Conservation (phyloP, 1,140 invertebrate genomes). For the Drosophila ficusphila region DNA sequence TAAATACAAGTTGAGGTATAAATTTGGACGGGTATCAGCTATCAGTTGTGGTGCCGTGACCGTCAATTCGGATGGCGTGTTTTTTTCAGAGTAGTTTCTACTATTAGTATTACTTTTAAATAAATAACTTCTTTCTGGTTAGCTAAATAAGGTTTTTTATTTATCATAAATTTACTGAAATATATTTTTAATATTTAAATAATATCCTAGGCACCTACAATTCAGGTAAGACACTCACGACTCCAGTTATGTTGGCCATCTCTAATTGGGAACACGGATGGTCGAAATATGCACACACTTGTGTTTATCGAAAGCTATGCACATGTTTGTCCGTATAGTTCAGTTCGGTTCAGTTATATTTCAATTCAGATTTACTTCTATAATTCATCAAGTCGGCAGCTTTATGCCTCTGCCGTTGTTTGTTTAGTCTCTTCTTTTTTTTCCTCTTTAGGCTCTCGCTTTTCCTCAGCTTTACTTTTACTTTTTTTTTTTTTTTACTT, state of each 20-base stretch:
- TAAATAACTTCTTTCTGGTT: no score
- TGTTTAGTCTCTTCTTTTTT: background rate
- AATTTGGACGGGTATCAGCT: background rate
- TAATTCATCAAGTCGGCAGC: conserved; percentile 75
- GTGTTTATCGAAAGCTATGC: conserved; percentile 29
- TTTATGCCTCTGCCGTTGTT: conserved; percentile 14
- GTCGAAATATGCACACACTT: conserved; percentile 27
- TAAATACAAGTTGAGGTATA: conserved; percentile 55
- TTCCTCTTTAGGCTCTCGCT: conserved; percentile 1
- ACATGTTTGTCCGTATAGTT: conserved; percentile 16
- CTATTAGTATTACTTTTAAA: background rate
- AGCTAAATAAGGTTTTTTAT: background rate
- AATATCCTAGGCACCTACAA: no score
- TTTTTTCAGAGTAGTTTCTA: background rate
- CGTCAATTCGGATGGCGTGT: no score
- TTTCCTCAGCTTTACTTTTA: background rate
- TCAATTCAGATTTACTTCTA: conserved; percentile 79
- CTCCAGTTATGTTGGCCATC: background rate
- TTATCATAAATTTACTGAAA: no score
- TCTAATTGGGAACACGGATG: conserved; percentile 21
- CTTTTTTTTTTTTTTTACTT: conserved; percentile 12
- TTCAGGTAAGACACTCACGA: background rate
- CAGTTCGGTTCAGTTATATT: conserved; percentile 61
- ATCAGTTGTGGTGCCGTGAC: no score
- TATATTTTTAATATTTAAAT: no score